Base-by-base conservation (phyloP, 2,888 invertebrate genomes). In the Spodoptera exigua region DNA sequence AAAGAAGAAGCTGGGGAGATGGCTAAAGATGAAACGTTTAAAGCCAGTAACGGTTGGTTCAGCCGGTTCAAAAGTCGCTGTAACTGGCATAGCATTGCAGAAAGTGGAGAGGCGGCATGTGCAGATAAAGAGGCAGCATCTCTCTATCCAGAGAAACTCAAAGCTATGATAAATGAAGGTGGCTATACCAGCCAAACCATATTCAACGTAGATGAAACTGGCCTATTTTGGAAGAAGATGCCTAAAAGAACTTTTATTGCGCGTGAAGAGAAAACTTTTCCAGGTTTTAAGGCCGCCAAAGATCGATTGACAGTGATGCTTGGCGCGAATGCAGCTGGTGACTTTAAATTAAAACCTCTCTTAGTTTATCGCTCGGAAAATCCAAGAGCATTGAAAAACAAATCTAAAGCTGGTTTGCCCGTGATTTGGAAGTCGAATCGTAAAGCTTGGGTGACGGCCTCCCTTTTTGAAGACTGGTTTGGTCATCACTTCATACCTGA, bases 401-500 rank as follows among this genome's bases (percentile, higher is more conserved):
- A 70, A 35, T 64, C 64, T 21, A 87, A 85, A 60, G 64, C 58
- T 27, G 56, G 74, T 59, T 68, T 86, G 32, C 85, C 83, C 27
- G 84, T 85, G 10, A 59, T 82, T 18, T 88, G 82, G 82, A 73
- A 68, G 49, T 76, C 79, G 3, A 82, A 86, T 65, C 61, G 61
- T 43, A 86, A 80, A 55, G 82, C 83, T 17, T 76, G 76, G 66
- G 68, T 86, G 62, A 70, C 76, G n/a, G 44, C 57, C 11, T 57
- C 54, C 4, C 21, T 76, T 54, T 76, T 78, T 51, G 57, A 72
- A 66, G 74, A 78, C 12, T 78, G 77, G 79, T 75, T 70, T 67
- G 41, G 49, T 18, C 46, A 72, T 49, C 47, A 67, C 54, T 78
- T 80, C 35, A 57, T 55, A 18, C 77, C 74, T 35, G 52, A 58